A percentile compares a stretch with the other conserved stretches of the same genome.
phyloP scores from a whole-genome alignment of 1,140 invertebrate species.

The Zaprionus kolodkinae region DNA sequence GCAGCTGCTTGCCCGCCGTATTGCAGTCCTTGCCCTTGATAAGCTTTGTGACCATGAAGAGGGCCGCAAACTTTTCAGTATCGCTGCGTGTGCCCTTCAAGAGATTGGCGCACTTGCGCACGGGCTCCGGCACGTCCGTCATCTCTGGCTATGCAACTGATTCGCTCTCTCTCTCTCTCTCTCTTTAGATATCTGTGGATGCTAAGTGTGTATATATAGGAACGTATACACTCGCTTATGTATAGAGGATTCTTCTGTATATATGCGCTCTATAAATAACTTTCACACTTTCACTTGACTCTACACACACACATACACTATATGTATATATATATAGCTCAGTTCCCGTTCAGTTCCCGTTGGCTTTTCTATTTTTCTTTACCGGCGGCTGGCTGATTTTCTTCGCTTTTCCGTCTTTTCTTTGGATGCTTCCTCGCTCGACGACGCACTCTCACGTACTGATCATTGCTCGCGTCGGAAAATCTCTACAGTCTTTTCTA shows the following conservation, averaged over 20 bases:
- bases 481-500: slow-evolving; percentile 11
- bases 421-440: slow-evolving; percentile 57
- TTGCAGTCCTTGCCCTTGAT: slow-evolving; percentile 92
- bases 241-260: neutral
- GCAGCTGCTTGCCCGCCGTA: slow-evolving; percentile 88
- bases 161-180: slow-evolving; percentile 26
- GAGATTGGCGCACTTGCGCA: slow-evolving; percentile 92
- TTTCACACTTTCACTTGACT: slow-evolving; percentile 78
- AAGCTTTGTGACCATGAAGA: slow-evolving; percentile 95
- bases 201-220: slow-evolving; percentile 29
- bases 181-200: slow-evolving; percentile 24
- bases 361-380: slow-evolving; percentile 27
- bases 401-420: slow-evolving; percentile 17
- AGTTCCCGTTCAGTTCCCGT: slow-evolving; percentile 48
- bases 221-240: slow-evolving; percentile 28
- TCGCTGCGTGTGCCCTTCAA: slow-evolving; percentile 91
- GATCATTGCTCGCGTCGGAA: slow-evolving; percentile 43
- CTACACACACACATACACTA: slow-evolving; percentile 49
- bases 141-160: slow-evolving; percentile 52
- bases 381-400: slow-evolving; percentile 15
- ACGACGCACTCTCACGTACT: slow-evolving; percentile 79
- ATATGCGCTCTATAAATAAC: slow-evolving; percentile 65
- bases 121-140: slow-evolving; percentile 89
- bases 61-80: slow-evolving; percentile 95
- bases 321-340: no score